Evolutionary conservation across 2,113 vertebrate species (phyloP).

Genomic region (Notothenia coriiceps): DNA sequence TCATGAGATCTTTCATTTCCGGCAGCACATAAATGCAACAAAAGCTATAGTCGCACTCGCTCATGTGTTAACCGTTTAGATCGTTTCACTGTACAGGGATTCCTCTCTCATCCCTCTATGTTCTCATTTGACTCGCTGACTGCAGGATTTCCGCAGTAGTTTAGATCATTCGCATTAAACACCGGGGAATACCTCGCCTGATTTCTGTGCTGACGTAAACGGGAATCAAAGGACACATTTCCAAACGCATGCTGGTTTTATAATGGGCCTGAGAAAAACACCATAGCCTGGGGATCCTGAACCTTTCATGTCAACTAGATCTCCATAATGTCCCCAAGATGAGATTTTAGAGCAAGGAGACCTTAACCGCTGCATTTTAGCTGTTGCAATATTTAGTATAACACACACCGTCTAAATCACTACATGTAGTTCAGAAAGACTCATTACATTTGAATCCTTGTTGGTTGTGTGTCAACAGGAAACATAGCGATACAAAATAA

Average conservation of each 20-base stretch:
- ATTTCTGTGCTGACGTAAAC: conserved; percentile 55
- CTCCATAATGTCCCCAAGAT: not conserved
- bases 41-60: conserved; percentile 1
- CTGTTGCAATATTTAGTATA: not conserved
- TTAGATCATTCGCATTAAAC: conserved; percentile 17
- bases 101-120: conserved; percentile 19
- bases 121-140: not conserved
- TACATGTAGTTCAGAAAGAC: not conserved
- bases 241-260: not conserved
- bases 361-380: not conserved
- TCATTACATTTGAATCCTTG: not conserved
- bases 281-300: not conserved
- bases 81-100: conserved; percentile 3
- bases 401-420: not conserved
- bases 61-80: conserved; percentile 20
- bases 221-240: conserved; percentile 23
- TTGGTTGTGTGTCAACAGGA: not conserved
- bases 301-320: not conserved
- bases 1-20: not conserved
- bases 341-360: not conserved
- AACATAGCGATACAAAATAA: not conserved
- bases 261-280: not conserved
- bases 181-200: conserved; percentile 56
- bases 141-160: conserved; percentile 21
- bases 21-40: conserved; percentile 16